phyloP scores from a whole-genome alignment of 2,888 invertebrate species.

The Zygaena filipendulae region DNA sequence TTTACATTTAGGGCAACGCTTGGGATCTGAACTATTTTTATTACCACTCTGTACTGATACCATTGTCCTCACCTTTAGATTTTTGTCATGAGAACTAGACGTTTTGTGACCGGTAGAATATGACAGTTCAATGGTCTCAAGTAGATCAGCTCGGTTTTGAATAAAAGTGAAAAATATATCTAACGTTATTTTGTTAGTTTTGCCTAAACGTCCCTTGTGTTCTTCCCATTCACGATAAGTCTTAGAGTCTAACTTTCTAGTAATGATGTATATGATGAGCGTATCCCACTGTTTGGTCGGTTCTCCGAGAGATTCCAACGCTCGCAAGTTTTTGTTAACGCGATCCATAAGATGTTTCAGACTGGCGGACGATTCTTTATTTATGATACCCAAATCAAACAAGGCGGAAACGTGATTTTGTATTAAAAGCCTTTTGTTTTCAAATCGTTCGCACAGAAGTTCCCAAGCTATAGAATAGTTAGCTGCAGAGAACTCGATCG shows the following conservation, averaged over 20 bases:
- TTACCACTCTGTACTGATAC: neutral
- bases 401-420: neutral
- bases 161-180: neutral
- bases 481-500: neutral
- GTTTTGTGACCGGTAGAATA: slow-evolving; percentile 4
- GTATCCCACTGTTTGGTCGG: slow-evolving; percentile 1
- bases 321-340: neutral
- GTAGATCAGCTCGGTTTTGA: neutral
- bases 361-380: neutral
- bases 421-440: neutral
- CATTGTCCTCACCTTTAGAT: slow-evolving; percentile 7
- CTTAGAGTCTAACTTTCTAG: neutral
- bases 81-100: no score
- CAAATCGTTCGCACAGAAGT: neutral
- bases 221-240: neutral
- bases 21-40: neutral
- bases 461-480: neutral
- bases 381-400: neutral
- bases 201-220: neutral
- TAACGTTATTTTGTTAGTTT: neutral
- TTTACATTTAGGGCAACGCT: no score
- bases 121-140: neutral
- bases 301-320: neutral
- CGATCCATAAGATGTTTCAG: neutral
- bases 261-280: neutral